A percentile compares a stretch with the other conserved stretches of the same genome.
These are phyloP conservation scores for Neodiprion fabricii DNA, from an alignment of 1,140 invertebrate species.

Conservation along the genomic window DNA sequence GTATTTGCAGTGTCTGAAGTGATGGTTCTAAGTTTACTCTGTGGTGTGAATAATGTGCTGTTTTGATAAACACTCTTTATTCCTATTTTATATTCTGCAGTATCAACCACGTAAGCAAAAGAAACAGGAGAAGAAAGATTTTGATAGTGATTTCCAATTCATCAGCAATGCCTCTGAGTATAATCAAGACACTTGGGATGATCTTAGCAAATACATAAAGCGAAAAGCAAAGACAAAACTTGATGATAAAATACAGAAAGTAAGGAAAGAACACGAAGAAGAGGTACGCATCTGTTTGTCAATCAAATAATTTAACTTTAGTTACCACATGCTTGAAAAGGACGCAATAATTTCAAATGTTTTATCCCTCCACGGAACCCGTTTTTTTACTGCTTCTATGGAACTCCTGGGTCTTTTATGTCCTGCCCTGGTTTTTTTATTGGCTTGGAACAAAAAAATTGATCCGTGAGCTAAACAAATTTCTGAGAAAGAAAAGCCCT, in stretches of 20 bases:
- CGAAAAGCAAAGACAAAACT: slow-evolving; percentile 80
- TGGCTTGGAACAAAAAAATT: too few relatives aligned
- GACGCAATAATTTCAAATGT: slow-evolving; percentile 26
- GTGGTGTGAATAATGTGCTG: too few relatives aligned
- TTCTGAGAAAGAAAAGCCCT: too few relatives aligned
- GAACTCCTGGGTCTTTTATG: too few relatives aligned
- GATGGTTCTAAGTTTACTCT: too few relatives aligned
- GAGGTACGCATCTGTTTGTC: slow-evolving; percentile 42
- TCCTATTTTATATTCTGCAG: slow-evolving; percentile 57
- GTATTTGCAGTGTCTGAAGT: too few relatives aligned
- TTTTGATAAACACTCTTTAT: slow-evolving; percentile 12
- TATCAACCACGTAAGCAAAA: slow-evolving; percentile 81
- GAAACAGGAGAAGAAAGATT: slow-evolving; percentile 73
- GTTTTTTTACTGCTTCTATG: too few relatives aligned
- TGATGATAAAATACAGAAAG: slow-evolving; percentile 84
- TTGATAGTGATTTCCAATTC: slow-evolving; percentile 79
- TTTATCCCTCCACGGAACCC: too few relatives aligned
- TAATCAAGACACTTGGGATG: slow-evolving; percentile 85
- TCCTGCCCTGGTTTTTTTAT: too few relatives aligned
- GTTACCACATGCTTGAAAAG: slow-evolving; percentile 21
- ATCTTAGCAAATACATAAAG: slow-evolving; percentile 83
- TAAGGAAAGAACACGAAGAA: slow-evolving; percentile 61
- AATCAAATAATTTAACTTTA: background rate
- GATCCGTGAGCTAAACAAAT: too few relatives aligned
- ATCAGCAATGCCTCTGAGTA: slow-evolving; percentile 75